Evolutionary conservation across 1,140 invertebrate genomes (phyloP), one percentile per base, ranked within the genome.

Genomic region (Drosophila equinoxialis): DNA sequence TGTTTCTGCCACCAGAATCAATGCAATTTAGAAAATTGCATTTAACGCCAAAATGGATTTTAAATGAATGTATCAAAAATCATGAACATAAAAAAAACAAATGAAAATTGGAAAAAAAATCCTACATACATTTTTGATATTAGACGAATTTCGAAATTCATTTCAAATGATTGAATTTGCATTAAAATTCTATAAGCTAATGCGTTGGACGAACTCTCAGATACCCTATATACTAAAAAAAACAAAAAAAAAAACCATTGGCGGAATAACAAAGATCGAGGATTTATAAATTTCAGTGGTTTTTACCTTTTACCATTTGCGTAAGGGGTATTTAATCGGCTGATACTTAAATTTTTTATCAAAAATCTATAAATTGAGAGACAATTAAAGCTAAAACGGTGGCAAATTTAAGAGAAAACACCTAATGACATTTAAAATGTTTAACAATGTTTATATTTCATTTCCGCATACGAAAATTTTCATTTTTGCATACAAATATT

Each of bases 1-100:
- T 54, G 68, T 69, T 73, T 17, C 39, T 30, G 42, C 13, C 20
- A 58, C 58, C 77, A 68, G 65, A 77, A 77, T 87, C 83, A 82
- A 82, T 79, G 83, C 82, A 82, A 86, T 82, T 86, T 86, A 77
- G 79, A 69, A 85, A 87, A 87, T 86, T 79, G 79, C 67, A 86
- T 82, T 86, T 87, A 74, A 61, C 41, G 64, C 35, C 57, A 54
- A 87, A 86, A 83, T 79, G 72, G 60, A 83, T 82, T 82, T 71
- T 26, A 71, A 83, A 73, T 87, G 45, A 51, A 51, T 76, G 71
- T 59, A 57, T 48, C 54, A 58, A 82, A 81, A 84, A 59, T 42
- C 17, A 71, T 64, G 39, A n/a, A 55, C 55, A 57, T 55, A 70
- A 65, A 75, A 75, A 75, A 60, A 30, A 30, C 30, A 30, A 30